Percentiles rank a stretch among this genome's conserved stretches.
Evolutionary conservation across 2,797 vertebrate species (phyloP).

Genomic region (Propithecus perrieri): DNA sequence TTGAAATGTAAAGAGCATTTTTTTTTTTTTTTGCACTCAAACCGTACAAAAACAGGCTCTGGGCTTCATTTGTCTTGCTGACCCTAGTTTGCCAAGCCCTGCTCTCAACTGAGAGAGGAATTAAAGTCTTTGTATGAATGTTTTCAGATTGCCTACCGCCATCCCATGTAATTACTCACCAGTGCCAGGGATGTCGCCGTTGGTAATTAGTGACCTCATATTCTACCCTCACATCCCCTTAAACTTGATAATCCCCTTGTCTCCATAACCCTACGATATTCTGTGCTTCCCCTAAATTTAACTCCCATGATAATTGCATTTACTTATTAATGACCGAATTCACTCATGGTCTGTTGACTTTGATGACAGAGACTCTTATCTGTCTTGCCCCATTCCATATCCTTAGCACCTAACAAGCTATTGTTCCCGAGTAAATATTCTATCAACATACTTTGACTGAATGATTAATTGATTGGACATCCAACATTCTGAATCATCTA

Average conservation of each 20-base stretch:
- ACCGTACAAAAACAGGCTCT: neutral
- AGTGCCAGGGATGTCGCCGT: neutral
- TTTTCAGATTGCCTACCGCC: neutral
- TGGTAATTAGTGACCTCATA: neutral
- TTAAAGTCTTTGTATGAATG: neutral
- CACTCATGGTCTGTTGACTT: neutral
- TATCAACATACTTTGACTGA: neutral
- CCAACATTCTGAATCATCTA: neutral
- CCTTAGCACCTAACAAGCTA: neutral
- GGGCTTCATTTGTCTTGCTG: neutral
- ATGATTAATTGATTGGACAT: conserved; percentile 15
- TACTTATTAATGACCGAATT: conserved; percentile 22
- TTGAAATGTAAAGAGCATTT: neutral
- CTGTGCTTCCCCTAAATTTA: neutral
- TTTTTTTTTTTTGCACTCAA: neutral
- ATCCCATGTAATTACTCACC: neutral
- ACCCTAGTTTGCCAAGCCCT: neutral
- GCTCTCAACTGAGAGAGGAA: conserved; percentile 24
- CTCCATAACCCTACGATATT: neutral
- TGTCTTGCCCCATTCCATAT: neutral
- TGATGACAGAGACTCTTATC: neutral
- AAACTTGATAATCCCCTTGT: neutral
- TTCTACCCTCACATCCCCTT: neutral
- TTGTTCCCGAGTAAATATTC: neutral
- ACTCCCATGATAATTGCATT: neutral